These are phyloP conservation scores for Drosophila kokeensis DNA, from an alignment of 2,888 invertebrate species.

Conservation along the genomic window DNA sequence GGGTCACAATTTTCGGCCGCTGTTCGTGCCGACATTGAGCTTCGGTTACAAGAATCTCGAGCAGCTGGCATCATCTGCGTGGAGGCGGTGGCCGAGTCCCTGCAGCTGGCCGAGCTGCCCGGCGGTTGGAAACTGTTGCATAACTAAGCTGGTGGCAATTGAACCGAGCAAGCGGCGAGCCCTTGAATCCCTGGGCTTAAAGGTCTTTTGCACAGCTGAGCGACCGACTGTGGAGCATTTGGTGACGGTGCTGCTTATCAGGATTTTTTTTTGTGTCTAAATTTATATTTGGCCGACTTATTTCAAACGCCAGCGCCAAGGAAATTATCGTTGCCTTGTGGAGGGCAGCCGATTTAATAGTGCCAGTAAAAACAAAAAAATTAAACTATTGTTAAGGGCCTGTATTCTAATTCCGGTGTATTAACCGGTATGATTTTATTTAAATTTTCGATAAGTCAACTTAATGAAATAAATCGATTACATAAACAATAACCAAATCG, in stretches of 20 bases:
- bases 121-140: conserved; percentile 85
- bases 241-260: conserved; percentile 84
- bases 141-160: conserved; percentile 87
- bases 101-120: conserved; percentile 83
- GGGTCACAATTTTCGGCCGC: conserved; percentile 85
- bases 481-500: conserved; percentile 1
- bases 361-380: neutral
- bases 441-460: too few relatives aligned
- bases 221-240: conserved; percentile 86
- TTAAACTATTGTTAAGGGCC: neutral
- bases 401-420: neutral
- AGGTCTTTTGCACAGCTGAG: conserved; percentile 85
- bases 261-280: conserved; percentile 35
- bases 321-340: conserved; percentile 4
- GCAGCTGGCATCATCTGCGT: conserved; percentile 86
- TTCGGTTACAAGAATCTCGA: conserved; percentile 86
- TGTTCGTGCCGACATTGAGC: conserved; percentile 86
- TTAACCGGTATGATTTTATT: neutral
- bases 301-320: conserved; percentile 28
- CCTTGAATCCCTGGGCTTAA: conserved; percentile 85
- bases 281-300: conserved; percentile 52
- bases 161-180: conserved; percentile 87
- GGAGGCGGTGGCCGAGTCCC: conserved; percentile 85
- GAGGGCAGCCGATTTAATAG: conserved; percentile 10
- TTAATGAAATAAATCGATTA: neutral